Percentiles rank a stretch among this genome's conserved stretches.
phyloP scores from a whole-genome alignment of 2,113 vertebrate genomes.

The Cariama cristata region DNA sequence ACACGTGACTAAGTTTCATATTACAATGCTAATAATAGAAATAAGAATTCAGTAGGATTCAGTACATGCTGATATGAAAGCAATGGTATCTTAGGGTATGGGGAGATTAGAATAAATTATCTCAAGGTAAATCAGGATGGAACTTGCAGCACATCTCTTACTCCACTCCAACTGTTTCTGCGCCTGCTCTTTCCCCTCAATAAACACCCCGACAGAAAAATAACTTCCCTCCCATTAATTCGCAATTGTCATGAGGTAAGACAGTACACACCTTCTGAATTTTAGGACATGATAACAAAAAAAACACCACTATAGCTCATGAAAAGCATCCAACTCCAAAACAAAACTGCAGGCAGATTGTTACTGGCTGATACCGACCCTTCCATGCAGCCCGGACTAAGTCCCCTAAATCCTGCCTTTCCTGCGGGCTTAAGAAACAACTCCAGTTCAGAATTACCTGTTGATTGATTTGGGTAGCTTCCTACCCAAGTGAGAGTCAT shows the following conservation, averaged over 20 bases:
- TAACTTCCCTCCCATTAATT: background rate
- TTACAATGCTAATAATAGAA: slow-evolving; percentile 53
- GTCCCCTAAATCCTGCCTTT: background rate
- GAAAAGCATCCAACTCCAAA: background rate
- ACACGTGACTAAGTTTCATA: background rate
- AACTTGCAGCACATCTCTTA: slow-evolving; percentile 16
- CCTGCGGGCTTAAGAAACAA: background rate
- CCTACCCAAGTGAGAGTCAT: background rate
- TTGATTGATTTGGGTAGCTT: background rate
- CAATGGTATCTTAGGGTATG: background rate
- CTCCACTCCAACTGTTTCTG: background rate
- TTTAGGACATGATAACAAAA: background rate
- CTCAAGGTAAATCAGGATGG: slow-evolving; percentile 9
- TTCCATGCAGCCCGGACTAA: background rate
- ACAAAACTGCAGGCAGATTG: background rate
- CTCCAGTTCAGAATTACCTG: background rate
- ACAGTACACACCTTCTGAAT: background rate
- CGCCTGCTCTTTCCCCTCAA: background rate
- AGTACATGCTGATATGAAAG: background rate
- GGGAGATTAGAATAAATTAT: slow-evolving; percentile 18
- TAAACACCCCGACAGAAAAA: background rate
- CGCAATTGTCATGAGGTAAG: background rate
- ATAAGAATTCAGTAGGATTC: background rate
- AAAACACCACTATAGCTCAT: background rate
- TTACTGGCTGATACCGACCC: background rate